A percentile compares a stretch with the other conserved stretches of the same genome.
Evolutionary conservation across 2,113 vertebrate species (phyloP).

Genomic region (Eleginops maclovinus): DNA sequence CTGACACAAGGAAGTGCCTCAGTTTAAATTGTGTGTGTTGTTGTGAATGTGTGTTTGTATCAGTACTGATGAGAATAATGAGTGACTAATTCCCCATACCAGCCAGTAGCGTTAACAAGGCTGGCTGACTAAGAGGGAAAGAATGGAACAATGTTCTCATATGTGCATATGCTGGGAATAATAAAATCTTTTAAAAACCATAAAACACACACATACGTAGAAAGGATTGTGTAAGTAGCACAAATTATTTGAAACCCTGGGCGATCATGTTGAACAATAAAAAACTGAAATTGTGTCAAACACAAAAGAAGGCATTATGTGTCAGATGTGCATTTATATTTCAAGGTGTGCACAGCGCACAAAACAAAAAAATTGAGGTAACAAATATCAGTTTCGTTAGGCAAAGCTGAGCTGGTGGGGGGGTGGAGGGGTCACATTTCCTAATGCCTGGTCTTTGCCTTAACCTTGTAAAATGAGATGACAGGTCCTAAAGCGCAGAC

Average conservation of each 20-base stretch:
- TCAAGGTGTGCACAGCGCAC: constrained; percentile 60
- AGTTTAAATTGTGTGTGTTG: constrained; percentile 50
- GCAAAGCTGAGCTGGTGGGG: constrained; percentile 46
- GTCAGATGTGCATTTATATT: constrained; percentile 64
- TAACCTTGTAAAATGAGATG: constrained; percentile 81
- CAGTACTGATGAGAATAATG: constrained; percentile 73
- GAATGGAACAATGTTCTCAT: constrained; percentile 69
- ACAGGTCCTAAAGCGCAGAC: constrained; percentile 77
- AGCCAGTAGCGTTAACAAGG: constrained; percentile 68
- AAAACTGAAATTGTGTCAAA: constrained; percentile 63
- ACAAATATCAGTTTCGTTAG: constrained; percentile 71
- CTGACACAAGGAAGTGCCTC: constrained; percentile 67
- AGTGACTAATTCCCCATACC: constrained; percentile 75
- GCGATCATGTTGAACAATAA: constrained; percentile 38
- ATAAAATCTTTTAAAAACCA: constrained; percentile 32
- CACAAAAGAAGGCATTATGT: constrained; percentile 66
- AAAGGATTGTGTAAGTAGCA: constrained; percentile 28
- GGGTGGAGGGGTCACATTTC: constrained; percentile 66
- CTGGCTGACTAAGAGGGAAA: constrained; percentile 58
- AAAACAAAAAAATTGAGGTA: constrained; percentile 50
- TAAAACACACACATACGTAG: constrained; percentile 18
- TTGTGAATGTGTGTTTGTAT: constrained; percentile 59
- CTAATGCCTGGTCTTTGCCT: constrained; percentile 78
- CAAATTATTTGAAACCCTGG: constrained; percentile 38
- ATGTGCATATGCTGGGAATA: constrained; percentile 43